These are phyloP conservation scores for Anoplius nigerrimus DNA, from an alignment of 2,888 invertebrate species.

Conservation along the genomic window DNA sequence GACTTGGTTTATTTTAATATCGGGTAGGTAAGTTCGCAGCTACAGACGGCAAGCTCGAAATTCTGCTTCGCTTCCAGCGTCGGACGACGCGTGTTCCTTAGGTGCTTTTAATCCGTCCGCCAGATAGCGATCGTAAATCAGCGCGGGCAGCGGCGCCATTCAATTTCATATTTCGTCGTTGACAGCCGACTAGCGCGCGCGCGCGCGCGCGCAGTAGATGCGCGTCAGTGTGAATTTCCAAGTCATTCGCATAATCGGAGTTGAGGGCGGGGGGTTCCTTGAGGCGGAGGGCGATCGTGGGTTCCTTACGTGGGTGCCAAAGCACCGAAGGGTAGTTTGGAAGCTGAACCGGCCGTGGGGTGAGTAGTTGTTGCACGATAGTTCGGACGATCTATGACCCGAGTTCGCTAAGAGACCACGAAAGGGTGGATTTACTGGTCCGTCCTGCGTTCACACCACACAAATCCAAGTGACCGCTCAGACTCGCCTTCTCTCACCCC, in stretches of 20 bases:
- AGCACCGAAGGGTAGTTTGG: slow-evolving; percentile 57
- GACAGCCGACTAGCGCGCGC: background rate
- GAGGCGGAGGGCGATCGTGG: slow-evolving; percentile 47
- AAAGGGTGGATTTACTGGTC: slow-evolving; percentile 74
- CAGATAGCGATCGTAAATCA: no score
- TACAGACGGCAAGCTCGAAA: no score
- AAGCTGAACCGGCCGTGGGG: slow-evolving; percentile 42
- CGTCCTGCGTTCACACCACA: slow-evolving; percentile 73
- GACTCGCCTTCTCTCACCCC: slow-evolving; percentile 43
- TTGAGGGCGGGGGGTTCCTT: slow-evolving; percentile 40
- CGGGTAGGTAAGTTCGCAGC: no score
- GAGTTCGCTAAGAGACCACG: slow-evolving; percentile 73
- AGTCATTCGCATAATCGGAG: slow-evolving; percentile 64
- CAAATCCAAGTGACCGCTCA: slow-evolving; percentile 74
- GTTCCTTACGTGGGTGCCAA: slow-evolving; percentile 57
- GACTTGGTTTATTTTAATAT: no score
- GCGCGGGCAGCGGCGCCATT: no score
- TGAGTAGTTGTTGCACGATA: slow-evolving; percentile 70
- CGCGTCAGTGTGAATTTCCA: slow-evolving; percentile 47
- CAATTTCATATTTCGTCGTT: no score
- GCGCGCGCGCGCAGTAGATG: background rate
- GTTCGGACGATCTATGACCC: slow-evolving; percentile 72
- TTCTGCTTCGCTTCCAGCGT: no score
- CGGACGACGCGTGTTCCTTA: no score
- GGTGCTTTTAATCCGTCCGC: no score